Evolutionary conservation across 2,113 vertebrate genomes (phyloP), one percentile per base, ranked within the genome.

Genomic region (Haemorhous mexicanus): DNA sequence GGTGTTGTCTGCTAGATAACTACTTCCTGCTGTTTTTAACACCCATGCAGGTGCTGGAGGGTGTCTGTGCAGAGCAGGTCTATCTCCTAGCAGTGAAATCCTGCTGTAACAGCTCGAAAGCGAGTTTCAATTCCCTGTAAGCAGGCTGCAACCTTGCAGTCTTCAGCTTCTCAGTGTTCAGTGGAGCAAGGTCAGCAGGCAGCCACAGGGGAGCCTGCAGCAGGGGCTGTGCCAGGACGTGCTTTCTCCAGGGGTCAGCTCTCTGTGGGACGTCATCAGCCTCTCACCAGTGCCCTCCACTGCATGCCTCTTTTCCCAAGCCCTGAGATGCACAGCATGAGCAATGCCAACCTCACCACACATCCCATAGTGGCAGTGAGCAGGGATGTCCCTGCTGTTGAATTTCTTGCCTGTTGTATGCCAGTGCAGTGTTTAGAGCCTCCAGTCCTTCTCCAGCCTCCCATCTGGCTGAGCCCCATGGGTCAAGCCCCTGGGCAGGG

Each of bases 1-100:
- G 74, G 84, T 95, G 87, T 66, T 93, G 49, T 76, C 74, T 94
- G 87, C 74, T 75, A 78, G 66, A 39, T 89, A 93, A 96, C 90
- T 89, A 41, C 81, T 91, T 89, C 74, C 78, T 27, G 2, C 84
- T 82, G 75, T 33, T 58, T 44, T 93, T 78, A 70, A 64, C 32
- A 2, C 62, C 81, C 74, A 35, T 78, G 84, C 92, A 91, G 93
- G 90, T 96, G 94, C 84, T 90, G 20, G 67, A 85, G 76, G 78
- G 81, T 77, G 69, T 81, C 70, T 87, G 44, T 73, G 53, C 37
- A 56, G 81, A 84, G 69, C 77, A 82, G 77, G 52, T 93, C 66
- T 92, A 3, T 84, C 61, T 80, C 91, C 0, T 3, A 92, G 80
- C 73, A 39, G 68, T 32, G 76, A 70, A 66, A 89, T 84, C 81